Conservation (phyloP, 1,140 invertebrate genomes). For the Paraescarpia echinospica region DNA sequence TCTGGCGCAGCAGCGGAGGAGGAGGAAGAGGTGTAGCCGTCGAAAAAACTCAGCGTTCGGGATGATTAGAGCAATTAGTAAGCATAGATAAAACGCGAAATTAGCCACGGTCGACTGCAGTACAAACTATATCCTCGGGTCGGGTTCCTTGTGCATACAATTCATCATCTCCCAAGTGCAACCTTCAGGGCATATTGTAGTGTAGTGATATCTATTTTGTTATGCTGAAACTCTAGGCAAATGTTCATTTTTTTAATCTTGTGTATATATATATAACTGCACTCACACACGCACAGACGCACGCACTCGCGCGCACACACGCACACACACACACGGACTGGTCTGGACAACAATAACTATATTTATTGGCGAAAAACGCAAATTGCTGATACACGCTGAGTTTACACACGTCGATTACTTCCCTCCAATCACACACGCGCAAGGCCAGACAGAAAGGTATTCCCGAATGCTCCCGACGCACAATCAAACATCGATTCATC, state of each 20-base stretch:
- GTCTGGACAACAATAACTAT: too few species aligned
- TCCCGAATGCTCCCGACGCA: background rate
- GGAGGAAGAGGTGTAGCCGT: too few species aligned
- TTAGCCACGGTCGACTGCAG: background rate
- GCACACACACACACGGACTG: too few species aligned
- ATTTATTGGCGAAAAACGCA: background rate
- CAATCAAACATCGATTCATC: background rate
- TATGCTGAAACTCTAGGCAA: too few species aligned
- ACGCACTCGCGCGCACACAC: background rate
- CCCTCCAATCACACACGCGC: too few species aligned
- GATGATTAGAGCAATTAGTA: background rate
- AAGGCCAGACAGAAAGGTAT: background rate
- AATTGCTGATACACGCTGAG: background rate
- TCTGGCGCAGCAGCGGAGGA: too few species aligned
- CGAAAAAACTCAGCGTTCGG: background rate
- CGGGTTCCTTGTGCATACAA: too few species aligned
- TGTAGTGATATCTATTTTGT: too few species aligned
- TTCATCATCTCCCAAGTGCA: too few species aligned
- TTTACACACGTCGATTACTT: background rate
- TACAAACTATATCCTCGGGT: background rate
- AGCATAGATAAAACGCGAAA: background rate
- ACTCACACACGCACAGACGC: background rate
- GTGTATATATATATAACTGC: background rate
- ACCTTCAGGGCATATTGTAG: too few species aligned
- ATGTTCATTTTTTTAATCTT: too few species aligned